A percentile compares a stretch with the other conserved stretches of the same genome.
Evolutionary conservation across 2,888 invertebrate species (phyloP).

Genomic region (Luffia ferchaultella): DNA sequence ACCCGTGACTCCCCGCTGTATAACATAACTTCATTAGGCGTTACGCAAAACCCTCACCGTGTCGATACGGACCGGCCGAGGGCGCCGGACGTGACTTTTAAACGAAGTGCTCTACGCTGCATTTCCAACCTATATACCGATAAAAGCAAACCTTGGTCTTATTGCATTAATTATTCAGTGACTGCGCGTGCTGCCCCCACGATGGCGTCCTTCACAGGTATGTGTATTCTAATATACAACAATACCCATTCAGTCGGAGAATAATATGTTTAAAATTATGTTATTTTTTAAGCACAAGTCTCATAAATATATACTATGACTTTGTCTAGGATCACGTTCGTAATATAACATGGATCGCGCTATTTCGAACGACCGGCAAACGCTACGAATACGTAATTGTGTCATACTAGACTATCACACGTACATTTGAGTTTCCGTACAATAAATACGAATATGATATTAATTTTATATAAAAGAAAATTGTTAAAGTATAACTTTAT

Average conservation of each 20-base stretch:
- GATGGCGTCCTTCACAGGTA: conserved; percentile 59
- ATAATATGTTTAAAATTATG: no score
- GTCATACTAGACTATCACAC: no score
- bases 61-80: neutral
- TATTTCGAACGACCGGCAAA: neutral
- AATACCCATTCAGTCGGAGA: no score
- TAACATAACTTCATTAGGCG: conserved; percentile 43
- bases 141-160: conserved; percentile 40
- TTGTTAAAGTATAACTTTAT: no score
- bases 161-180: conserved; percentile 60
- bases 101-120: neutral
- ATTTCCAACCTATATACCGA: neutral
- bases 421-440: no score
- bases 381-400: neutral
- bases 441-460: no score
- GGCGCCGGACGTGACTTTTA: neutral
- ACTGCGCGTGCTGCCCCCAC: conserved; percentile 47
- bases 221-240: neutral
- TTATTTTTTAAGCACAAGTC: no score
- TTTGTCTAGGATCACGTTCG: neutral
- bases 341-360: neutral
- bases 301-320: no score
- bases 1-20: conserved; percentile 24
- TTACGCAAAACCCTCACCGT: neutral
- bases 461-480: no score